Base-by-base conservation (phyloP, 1,140 invertebrate species). In the Argopecten irradians region DNA sequence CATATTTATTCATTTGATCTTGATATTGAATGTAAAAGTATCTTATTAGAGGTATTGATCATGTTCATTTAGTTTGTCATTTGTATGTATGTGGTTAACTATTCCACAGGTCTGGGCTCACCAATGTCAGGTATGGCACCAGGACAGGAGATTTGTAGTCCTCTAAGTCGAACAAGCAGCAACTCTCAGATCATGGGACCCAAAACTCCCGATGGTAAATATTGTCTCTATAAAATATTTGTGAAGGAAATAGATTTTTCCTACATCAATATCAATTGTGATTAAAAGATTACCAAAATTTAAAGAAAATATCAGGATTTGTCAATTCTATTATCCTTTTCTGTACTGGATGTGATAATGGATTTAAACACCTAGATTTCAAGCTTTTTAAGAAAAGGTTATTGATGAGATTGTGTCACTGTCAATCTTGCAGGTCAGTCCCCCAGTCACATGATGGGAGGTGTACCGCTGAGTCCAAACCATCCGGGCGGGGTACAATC, bases 361-460 rank as follows among this genome's bases (percentile, higher is more conserved):
- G n/a, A n/a, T n/a, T n/a, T n/a, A n/a, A n/a, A n/a, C n/a, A n/a
- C n/a, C n/a, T n/a, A n/a, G n/a, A n/a, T n/a, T n/a, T n/a, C n/a
- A n/a, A n/a, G n/a, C n/a, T n/a, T n/a, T n/a, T n/a, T n/a, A n/a
- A n/a, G n/a, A n/a, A n/a, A n/a, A n/a, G n/a, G n/a, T n/a, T n/a
- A n/a, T n/a, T n/a, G n/a, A n/a, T n/a, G n/a, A n/a, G 85, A 16
- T 46, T 41, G 16, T 71, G 36, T 33, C 33, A 32, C 2, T 8
- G 41, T 8, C 41, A 33, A n/a, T 35, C 85, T 32, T 32, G 14
- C 36, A 86, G 86, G 82, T 86, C 90, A 84, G 9, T 88, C 87
- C n/a, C 84, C 88, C 13, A 71, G 88, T 19, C 84, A 86, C 43
- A 46, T 90, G 41, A 89, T 88, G 19, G 88, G 84, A 41, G 83